phyloP scores from a whole-genome alignment of 2,888 invertebrate genomes.

The Helobdella robusta region DNA sequence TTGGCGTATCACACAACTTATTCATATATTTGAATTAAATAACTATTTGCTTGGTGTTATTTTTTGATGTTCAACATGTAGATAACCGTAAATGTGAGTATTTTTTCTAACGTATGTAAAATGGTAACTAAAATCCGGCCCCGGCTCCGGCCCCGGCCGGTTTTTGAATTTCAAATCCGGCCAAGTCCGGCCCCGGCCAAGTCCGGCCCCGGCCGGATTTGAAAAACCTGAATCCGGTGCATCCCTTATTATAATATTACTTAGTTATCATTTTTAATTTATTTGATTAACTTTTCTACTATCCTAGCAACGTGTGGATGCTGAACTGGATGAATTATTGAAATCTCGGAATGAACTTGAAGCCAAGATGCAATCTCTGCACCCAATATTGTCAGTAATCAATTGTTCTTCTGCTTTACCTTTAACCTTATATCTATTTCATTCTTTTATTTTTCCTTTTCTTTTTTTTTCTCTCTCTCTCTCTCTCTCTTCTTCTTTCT shows the following conservation, averaged over 20 bases:
- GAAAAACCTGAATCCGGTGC: no score
- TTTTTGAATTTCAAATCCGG: no score
- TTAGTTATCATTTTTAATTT: neutral
- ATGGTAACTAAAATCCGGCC: no score
- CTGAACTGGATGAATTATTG: constrained; percentile 63
- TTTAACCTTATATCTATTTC: neutral
- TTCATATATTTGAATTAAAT: no score
- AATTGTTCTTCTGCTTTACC: neutral
- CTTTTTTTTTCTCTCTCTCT: neutral
- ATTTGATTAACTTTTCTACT: neutral
- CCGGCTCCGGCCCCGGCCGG: no score
- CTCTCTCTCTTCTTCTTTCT: neutral
- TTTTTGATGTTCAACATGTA: no score
- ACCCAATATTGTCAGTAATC: constrained; percentile 60
- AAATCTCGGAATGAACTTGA: constrained; percentile 67
- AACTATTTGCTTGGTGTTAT: no score
- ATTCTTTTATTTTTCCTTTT: neutral
- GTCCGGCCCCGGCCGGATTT: no score
- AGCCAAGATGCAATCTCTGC: constrained; percentile 68
- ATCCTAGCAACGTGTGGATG: constrained; percentile 61
- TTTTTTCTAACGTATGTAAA: no score
- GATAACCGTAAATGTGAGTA: no score
- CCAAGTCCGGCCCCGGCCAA: no score
- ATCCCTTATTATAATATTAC: neutral
- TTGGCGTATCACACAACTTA: no score